Percentiles rank a stretch among this genome's conserved stretches.
Conservation (phyloP, 2,113 vertebrate genomes). For the Plecotus auritus region DNA sequence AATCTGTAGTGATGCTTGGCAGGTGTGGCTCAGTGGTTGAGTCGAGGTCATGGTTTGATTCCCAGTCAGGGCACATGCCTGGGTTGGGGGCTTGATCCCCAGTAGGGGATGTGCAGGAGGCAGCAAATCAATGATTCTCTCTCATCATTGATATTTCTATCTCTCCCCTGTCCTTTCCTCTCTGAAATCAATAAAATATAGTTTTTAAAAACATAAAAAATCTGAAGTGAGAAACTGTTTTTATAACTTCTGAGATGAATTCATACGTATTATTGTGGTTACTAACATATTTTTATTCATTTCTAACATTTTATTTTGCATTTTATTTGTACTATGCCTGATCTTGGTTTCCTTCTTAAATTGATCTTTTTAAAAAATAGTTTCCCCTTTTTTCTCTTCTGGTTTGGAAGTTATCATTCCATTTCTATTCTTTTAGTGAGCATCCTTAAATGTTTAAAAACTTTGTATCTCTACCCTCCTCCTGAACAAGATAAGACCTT, state of each 20-base stretch:
- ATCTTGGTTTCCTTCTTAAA: neutral
- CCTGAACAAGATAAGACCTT: neutral
- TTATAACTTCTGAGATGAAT: neutral
- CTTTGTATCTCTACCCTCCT: neutral
- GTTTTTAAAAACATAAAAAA: neutral
- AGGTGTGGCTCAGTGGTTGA: too few relatives aligned
- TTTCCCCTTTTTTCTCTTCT: neutral
- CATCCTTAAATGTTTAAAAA: neutral
- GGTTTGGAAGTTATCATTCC: neutral
- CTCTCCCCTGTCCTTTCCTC: too few relatives aligned
- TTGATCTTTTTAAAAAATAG: neutral
- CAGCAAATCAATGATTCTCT: too few relatives aligned
- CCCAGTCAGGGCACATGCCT: too few relatives aligned
- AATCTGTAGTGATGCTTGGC: neutral
- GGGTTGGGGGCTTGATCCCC: too few relatives aligned
- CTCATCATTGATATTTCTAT: too few relatives aligned
- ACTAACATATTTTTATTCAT: slow-evolving; percentile 24
- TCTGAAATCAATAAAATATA: too few relatives aligned
- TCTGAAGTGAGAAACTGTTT: neutral
- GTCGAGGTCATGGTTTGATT: too few relatives aligned
- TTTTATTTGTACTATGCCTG: slow-evolving; percentile 32
- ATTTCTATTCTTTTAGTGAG: neutral
- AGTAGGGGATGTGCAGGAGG: too few relatives aligned
- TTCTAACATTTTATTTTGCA: neutral
- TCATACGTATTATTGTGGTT: slow-evolving; percentile 14